These are phyloP conservation scores for Drosophila jambulina DNA, from an alignment of 1,140 invertebrate species.

Conservation along the genomic window DNA sequence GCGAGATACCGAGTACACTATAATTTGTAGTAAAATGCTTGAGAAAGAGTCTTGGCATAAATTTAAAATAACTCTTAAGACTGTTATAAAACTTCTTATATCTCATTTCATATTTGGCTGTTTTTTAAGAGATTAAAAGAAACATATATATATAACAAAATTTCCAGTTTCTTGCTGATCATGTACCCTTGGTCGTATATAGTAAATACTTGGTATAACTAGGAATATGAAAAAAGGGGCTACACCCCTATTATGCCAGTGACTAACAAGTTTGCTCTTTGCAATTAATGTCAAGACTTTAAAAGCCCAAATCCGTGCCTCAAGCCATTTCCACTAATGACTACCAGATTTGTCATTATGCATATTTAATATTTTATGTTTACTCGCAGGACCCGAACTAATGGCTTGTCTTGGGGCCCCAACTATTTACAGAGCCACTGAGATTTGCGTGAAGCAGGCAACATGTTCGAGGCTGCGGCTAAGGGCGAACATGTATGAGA, in stretches of 20 bases:
- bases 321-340: constrained; percentile 48
- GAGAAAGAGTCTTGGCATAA: neutral
- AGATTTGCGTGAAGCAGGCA: neutral
- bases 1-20: neutral
- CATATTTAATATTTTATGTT: constrained; percentile 53
- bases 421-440: constrained; percentile 8
- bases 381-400: constrained; percentile 6
- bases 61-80: neutral
- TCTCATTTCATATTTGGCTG: neutral
- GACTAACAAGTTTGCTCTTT: constrained; percentile 32
- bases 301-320: constrained; percentile 17
- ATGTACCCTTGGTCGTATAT: neutral
- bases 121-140: neutral
- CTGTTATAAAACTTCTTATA: neutral
- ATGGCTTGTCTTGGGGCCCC: constrained; percentile 4
- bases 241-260: constrained; percentile 1
- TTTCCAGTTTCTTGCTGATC: no score
- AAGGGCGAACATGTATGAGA: constrained; percentile 13
- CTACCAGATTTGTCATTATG: constrained; percentile 51
- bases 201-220: neutral
- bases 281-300: constrained; percentile 58
- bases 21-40: neutral
- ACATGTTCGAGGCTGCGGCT: constrained; percentile 23
- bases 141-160: no score
- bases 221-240: neutral